Percentiles rank a stretch among this genome's conserved stretches.
phyloP scores from a whole-genome alignment of 2,888 invertebrate species.

The Bellardia bayeri region DNA sequence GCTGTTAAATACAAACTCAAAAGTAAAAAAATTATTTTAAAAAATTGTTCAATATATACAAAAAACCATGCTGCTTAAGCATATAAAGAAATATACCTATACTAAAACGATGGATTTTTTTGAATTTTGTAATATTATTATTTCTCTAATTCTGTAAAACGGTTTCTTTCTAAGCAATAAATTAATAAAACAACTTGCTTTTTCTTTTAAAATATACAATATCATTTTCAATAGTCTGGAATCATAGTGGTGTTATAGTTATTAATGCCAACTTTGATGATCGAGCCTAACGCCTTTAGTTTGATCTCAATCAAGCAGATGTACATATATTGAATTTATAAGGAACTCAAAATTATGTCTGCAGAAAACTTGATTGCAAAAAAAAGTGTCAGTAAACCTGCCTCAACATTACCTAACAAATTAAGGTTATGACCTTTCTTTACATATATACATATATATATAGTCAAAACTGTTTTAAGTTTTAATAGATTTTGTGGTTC shows the following conservation, averaged over 20 bases:
- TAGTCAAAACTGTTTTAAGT: conserved; percentile 77
- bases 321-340: not conserved
- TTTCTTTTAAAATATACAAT: conserved; percentile 3
- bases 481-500: conserved; percentile 69
- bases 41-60: conserved; percentile 13
- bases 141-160: not conserved
- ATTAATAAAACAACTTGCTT: conserved; percentile 4
- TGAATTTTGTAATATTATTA: conserved; percentile 12
- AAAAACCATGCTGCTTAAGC: not conserved
- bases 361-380: conserved; percentile 7
- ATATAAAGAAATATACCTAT: not conserved
- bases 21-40: not conserved
- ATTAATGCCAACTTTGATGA: not conserved
- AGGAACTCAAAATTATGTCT: not conserved
- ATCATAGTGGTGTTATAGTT: conserved; percentile 7
- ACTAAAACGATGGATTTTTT: conserved; percentile 11
- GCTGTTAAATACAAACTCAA: not conserved
- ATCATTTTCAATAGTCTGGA: conserved; percentile 8
- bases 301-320: conserved; percentile 35
- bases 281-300: not conserved
- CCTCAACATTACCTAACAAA: not conserved
- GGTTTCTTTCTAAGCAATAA: not conserved
- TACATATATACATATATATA: not conserved
- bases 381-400: conserved; percentile 7
- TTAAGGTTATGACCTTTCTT: conserved; percentile 7